phyloP scores from a whole-genome alignment of 2,888 invertebrate species.

The Machimus atricapillus region DNA sequence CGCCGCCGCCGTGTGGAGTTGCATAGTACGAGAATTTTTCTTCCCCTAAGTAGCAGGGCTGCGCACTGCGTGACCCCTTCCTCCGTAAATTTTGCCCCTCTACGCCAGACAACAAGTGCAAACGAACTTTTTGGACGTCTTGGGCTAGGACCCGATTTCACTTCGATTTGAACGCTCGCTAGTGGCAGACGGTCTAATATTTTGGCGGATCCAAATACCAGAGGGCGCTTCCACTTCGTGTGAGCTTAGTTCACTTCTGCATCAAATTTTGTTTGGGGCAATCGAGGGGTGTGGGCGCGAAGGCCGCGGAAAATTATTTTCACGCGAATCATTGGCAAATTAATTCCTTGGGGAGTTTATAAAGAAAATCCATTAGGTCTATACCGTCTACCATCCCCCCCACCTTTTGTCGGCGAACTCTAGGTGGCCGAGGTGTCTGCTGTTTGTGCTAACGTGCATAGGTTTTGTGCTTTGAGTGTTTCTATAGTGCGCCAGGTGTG shows the following conservation, averaged over 20 bases:
- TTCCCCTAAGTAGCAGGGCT: neutral
- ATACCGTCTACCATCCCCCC: neutral
- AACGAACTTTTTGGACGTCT: slow-evolving; percentile 5
- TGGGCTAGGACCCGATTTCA: slow-evolving; percentile 23
- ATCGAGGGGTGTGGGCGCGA: slow-evolving; percentile 3
- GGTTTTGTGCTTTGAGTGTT: neutral
- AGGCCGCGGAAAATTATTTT: neutral
- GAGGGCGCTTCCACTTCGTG: slow-evolving; percentile 29
- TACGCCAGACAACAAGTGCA: slow-evolving; percentile 5
- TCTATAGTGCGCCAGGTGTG: neutral
- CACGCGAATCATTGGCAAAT: neutral
- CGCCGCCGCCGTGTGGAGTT: neutral
- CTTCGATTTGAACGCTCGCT: slow-evolving; percentile 37
- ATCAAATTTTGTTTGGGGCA: neutral
- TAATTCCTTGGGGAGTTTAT: neutral
- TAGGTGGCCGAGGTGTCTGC: neutral
- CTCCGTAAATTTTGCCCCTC: neutral
- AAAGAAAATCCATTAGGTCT: neutral
- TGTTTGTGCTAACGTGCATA: neutral
- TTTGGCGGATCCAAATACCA: neutral
- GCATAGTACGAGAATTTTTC: neutral
- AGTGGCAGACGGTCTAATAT: slow-evolving; percentile 28
- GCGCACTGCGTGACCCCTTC: neutral
- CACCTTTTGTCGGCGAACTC: neutral
- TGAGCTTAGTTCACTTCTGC: slow-evolving; percentile 7